Evolutionary conservation across 2,113 vertebrate genomes (phyloP), one percentile per base, ranked within the genome.

Genomic region (Prinia subflava): DNA sequence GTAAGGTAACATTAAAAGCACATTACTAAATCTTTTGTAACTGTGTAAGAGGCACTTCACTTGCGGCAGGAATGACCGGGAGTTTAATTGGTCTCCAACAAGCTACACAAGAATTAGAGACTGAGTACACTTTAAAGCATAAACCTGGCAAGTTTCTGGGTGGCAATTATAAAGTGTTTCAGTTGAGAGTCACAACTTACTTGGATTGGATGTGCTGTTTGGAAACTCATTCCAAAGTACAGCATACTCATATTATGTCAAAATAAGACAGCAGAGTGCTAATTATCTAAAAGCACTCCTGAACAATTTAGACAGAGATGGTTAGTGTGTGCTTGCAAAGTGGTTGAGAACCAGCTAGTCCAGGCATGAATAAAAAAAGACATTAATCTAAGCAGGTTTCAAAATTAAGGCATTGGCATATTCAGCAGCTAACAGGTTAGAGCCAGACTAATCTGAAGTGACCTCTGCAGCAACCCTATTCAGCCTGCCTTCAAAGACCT

Each of bases 211-310:
- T 85, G 24, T 67, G 35, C 63, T 85, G 59, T 83, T 94, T 85
- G 80, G 71, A 87, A 94, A 87, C 20, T 65, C 42, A 67, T 70
- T 76, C 88, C 82, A 77, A 88, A 91, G 50, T 57, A 80, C 63
- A 74, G 84, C 52, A 91, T 44, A 74, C 28, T 94, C 39, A 47
- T 35, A 94, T 62, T 60, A 64, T 69, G 47, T 90, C 90, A 94
- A 93, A 96, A 95, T 86, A 96, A 82, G 59, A 83, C 50, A 89
- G 87, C 41, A 65, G 33, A 92, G 44, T 44, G 56, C 50, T 95
- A 88, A 86, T 90, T 95, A 96, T 82, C 39, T 70, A 35, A 82
- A 70, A 73, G 46, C 2, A 9, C 53, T 89, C 63, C 82, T 67
- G 64, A 84, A 82, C 62, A 71, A 57, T 94, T 79, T 60, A 57